Evolutionary conservation across 2,797 vertebrate genomes (phyloP), one percentile per base, ranked within the genome.

Genomic region (Knipowitschia caucasica): DNA sequence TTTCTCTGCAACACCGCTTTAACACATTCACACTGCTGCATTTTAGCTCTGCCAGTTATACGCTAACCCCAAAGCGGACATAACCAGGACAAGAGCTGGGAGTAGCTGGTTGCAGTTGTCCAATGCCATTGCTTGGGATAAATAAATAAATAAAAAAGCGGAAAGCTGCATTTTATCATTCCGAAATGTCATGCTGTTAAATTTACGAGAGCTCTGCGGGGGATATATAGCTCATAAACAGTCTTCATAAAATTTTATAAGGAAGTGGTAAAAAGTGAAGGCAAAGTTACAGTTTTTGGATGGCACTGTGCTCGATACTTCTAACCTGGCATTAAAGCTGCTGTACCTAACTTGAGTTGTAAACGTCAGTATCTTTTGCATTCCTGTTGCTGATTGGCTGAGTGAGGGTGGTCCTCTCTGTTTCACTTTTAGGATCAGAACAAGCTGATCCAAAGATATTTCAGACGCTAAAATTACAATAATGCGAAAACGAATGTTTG

Each of bases 11-110:
- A 34, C 6, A 49, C 57, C 34, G 51, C 24, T 17, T 10, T 47
- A n/a, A 57, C 67, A 60, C 59, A 60, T 63, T 77, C 71, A 73
- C 53, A 43, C 66, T 42, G 42, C 57, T 43, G 36, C 45, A 50
- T 35, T 53, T 27, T 55, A 36, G 43, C 40, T 47, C 59, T 53
- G 60, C 51, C 59, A 27, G 59, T 8, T 36, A 7, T 24, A 38
- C 5, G 17, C 14, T 15, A 33, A 56, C 25, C 43, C 45, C 47
- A 53, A 31, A 34, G 30, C 40, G n/a, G 50, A n/a, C 56, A 59
- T 51, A 64, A 65, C 27, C 21, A 24, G 38, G 30, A 15, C n/a
- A 38, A 30, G 11, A 17, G 17, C 4, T 29, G 15, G 49, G n/a
- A 26, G 18, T 30, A 5, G 9, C 10, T 15, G n/a, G 50, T 15